Evolutionary conservation across 2,888 invertebrate species (phyloP).

Genomic region (Drosophila formosana): DNA sequence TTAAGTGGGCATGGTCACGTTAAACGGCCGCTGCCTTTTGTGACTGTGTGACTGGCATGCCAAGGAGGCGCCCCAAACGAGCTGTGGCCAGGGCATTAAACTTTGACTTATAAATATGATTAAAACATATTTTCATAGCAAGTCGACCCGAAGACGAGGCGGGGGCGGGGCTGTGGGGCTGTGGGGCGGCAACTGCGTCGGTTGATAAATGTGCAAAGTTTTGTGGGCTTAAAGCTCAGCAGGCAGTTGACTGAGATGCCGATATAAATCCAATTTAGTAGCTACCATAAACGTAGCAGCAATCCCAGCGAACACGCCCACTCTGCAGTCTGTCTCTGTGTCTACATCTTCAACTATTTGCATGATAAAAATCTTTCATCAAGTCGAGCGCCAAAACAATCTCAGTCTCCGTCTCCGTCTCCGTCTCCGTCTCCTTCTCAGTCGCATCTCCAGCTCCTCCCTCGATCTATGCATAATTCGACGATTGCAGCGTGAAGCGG

Average conservation of each 20-base stretch:
- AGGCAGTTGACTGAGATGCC: constrained; percentile 52
- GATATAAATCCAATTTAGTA: constrained; percentile 81
- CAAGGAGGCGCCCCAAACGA: constrained; percentile 31
- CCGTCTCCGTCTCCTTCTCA: constrained; percentile 6
- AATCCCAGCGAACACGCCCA: constrained; percentile 19
- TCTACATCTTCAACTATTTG: constrained; percentile 65
- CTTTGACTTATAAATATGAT: constrained; percentile 80
- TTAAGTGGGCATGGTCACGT: constrained; percentile 75
- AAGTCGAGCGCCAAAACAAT: constrained; percentile 75
- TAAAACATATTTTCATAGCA: constrained; percentile 69
- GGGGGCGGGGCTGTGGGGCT: background rate
- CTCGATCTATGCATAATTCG: constrained; percentile 71
- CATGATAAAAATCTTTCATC: constrained; percentile 81
- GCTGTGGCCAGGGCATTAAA: constrained; percentile 48
- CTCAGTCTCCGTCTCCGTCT: constrained; percentile 53
- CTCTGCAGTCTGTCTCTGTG: background rate
- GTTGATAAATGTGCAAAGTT: constrained; percentile 76
- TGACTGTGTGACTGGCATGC: constrained; percentile 59
- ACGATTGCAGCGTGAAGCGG: constrained; percentile 69
- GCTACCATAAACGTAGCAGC: constrained; percentile 73
- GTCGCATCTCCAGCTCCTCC: background rate
- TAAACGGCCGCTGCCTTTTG: constrained; percentile 40
- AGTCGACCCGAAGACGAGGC: constrained; percentile 10
- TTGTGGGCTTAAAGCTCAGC: constrained; percentile 67
- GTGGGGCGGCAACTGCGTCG: constrained; percentile 22